These are phyloP conservation scores for Ashinkailepas kermadecensis DNA, from an alignment of 2,888 invertebrate species.

Conservation along the genomic window DNA sequence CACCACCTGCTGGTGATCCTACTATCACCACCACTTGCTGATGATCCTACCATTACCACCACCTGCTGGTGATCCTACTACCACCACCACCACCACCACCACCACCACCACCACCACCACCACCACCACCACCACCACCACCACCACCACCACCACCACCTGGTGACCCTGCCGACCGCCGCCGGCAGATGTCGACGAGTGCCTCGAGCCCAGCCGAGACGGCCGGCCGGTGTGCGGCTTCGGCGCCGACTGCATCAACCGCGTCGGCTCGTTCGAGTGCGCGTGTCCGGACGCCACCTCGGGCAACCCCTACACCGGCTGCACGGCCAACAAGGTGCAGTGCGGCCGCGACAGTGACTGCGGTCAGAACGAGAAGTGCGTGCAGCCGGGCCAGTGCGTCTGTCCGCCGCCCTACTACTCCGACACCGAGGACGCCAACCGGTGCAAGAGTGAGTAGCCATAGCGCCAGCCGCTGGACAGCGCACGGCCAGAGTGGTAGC, in stretches of 20 bases:
- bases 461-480: too few relatives aligned
- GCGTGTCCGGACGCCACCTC: slow-evolving; percentile 72
- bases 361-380: slow-evolving; percentile 76
- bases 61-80: too few relatives aligned
- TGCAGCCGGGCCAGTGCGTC: slow-evolving; percentile 82
- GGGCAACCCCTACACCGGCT: slow-evolving; percentile 78
- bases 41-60: too few relatives aligned
- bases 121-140: too few relatives aligned
- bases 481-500: too few relatives aligned
- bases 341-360: slow-evolving; percentile 78
- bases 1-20: too few relatives aligned
- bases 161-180: slow-evolving; percentile 59
- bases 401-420: slow-evolving; percentile 85
- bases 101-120: too few relatives aligned
- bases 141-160: too few relatives aligned
- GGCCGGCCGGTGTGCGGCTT: slow-evolving; percentile 70
- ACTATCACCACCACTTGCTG: too few relatives aligned
- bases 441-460: slow-evolving; percentile 63
- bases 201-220: slow-evolving; percentile 62
- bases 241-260: slow-evolving; percentile 77
- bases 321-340: slow-evolving; percentile 71
- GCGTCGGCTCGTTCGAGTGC: slow-evolving; percentile 69
- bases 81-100: too few relatives aligned
- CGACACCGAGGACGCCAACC: slow-evolving; percentile 70
- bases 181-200: slow-evolving; percentile 68